These are phyloP conservation scores for Numida meleagris DNA, from an alignment of 2,113 vertebrate species.

Conservation along the genomic window DNA sequence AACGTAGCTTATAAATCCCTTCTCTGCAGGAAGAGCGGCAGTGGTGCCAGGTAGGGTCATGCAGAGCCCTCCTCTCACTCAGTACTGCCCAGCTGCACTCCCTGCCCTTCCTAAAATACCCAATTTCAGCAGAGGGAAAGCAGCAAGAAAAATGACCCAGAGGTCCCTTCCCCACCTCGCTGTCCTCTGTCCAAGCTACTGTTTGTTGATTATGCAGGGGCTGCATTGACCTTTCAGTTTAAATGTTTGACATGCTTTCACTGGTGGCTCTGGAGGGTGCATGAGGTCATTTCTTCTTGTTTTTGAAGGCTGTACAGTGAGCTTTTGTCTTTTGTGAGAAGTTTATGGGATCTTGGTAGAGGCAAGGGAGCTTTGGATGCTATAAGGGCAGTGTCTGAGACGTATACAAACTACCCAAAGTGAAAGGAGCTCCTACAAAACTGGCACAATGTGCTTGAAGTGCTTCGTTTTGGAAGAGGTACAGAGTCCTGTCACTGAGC, in stretches of 20 bases:
- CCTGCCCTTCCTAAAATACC: neutral
- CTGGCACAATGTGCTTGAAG: neutral
- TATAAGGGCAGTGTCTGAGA: neutral
- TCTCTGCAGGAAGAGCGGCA: neutral
- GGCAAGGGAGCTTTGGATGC: neutral
- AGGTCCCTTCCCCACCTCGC: neutral
- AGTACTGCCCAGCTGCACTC: neutral
- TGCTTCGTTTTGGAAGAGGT: neutral
- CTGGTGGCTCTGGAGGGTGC: neutral
- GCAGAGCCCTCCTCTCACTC: neutral
- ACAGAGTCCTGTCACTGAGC: rapidly evolving
- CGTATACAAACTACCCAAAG: rapidly evolving
- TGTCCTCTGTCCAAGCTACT: neutral
- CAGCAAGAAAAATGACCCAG: neutral
- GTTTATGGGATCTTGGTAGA: neutral
- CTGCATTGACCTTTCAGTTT: neutral
- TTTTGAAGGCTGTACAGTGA: neutral
- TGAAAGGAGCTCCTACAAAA: neutral
- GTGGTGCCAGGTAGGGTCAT: neutral
- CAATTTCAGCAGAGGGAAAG: neutral
- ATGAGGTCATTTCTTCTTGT: neutral
- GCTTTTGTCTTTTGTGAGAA: neutral
- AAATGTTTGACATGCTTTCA: neutral
- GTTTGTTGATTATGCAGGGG: neutral
- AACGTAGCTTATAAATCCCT: neutral